Percentiles rank a stretch among this genome's conserved stretches.
These are phyloP conservation scores for Cheirogaleus major DNA, from an alignment of 2,797 vertebrate genomes.

Conservation along the genomic window DNA sequence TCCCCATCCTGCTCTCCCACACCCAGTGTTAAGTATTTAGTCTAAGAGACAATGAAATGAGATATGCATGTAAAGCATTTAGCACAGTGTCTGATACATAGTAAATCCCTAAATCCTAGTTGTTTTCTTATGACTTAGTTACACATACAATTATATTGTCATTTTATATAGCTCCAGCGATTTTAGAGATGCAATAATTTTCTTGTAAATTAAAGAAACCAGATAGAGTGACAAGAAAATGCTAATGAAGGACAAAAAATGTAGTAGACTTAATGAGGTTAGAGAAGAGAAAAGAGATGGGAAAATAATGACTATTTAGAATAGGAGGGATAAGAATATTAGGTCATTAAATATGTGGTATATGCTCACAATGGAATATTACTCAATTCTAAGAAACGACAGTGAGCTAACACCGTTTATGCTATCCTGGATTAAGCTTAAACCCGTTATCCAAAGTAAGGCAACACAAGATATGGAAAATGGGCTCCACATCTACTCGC, in stretches of 20 bases:
- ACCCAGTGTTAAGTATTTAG: not conserved
- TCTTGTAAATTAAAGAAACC: not conserved
- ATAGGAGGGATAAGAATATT: not conserved
- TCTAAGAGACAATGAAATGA: not conserved
- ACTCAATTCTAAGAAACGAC: too few species aligned
- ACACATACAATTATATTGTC: too few species aligned
- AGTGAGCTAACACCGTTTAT: too few species aligned
- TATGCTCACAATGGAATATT: too few species aligned
- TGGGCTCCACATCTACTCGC: too few species aligned
- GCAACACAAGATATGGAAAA: too few species aligned
- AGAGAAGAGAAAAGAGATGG: not conserved
- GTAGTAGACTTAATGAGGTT: not conserved
- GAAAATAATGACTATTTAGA: not conserved
- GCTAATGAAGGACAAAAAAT: not conserved
- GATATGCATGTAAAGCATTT: not conserved
- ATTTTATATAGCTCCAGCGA: too few species aligned
- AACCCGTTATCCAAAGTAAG: too few species aligned
- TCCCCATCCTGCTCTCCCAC: not conserved
- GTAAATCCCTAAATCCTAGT: not conserved
- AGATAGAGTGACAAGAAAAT: not conserved
- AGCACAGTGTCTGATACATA: not conserved
- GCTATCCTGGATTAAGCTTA: too few species aligned
- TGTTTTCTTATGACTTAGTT: not conserved
- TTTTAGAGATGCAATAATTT: too few species aligned
- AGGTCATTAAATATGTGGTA: too few species aligned